A percentile compares a stretch with the other conserved stretches of the same genome.
Conservation (phyloP, 2,888 invertebrate species). For the Strigamia transsilvanica region DNA sequence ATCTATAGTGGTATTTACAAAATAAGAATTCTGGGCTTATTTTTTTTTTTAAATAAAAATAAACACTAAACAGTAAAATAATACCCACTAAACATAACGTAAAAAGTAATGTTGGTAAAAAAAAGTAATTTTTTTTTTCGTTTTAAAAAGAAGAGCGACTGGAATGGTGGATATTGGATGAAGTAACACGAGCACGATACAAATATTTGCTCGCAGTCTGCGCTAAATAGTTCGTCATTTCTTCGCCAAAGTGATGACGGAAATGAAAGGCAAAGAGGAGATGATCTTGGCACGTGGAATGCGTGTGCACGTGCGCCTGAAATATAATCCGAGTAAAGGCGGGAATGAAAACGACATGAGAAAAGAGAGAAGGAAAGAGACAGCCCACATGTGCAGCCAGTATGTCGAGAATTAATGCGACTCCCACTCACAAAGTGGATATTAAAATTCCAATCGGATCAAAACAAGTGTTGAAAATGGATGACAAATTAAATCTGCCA, state of each 20-base stretch:
- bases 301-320: background rate
- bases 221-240: conserved; percentile 8
- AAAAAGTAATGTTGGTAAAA: background rate
- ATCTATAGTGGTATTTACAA: no score
- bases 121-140: background rate
- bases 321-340: background rate
- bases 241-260: conserved; percentile 8
- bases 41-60: no score
- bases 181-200: conserved; percentile 1
- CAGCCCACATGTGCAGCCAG: background rate
- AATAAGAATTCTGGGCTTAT: no score
- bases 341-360: conserved; percentile 2
- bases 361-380: background rate
- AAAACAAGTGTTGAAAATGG: background rate
- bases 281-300: conserved; percentile 3
- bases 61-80: no score
- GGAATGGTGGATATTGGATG: conserved; percentile 25
- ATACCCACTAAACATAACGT: background rate
- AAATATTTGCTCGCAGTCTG: conserved; percentile 3
- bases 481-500: conserved; percentile 8
- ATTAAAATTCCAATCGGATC: conserved; percentile 1
- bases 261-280: conserved; percentile 8
- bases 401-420: conserved; percentile 8
- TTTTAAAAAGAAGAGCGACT: background rate
- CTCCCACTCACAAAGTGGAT: background rate